Evolutionary conservation across 1,140 invertebrate genomes (phyloP), one percentile per base, ranked within the genome.

Genomic region (Macrosteles quadrilineatus): DNA sequence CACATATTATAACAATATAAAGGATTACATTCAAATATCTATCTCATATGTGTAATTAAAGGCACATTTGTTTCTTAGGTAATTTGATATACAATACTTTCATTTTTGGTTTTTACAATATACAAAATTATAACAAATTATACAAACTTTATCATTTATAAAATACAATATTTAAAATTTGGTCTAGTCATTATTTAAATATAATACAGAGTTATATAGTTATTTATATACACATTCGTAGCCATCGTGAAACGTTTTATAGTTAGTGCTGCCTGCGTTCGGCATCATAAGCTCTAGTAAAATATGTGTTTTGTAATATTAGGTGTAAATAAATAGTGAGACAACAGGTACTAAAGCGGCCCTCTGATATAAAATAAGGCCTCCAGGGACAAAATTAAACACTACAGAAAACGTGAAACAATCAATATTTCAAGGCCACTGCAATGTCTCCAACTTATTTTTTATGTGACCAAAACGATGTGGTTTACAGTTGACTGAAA

Each of bases 1-100:
- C 47, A 50, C 47, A 50, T 50, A 50, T 50, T 50, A 50, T 50
- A 50, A 50, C 47, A 50, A 50, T 50, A 50, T 50, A 50, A 50
- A 50, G 4, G 47, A 50, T 50, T 50, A 50, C 47, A 50, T 19
- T 50, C 3, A 21, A 50, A 21, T 50, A 19, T 50, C 47, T 50
- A 21, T 50, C 6, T 50, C 47, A 50, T 50, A 50, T 50, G 21
- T 50, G 47, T 50, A 50, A n/a, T 50, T 19, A 50, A 50, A 50
- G 47, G 47, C 47, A 50, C 47, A 50, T 19, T 50, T 50, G 47
- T 50, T 50, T n/a, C 47, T 9, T 50, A 50, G 47, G 47, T 50
- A 50, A 50, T 50, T 50, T 50, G 47, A 50, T 50, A 50, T 50
- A 50, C 47, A 50, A 50, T 21, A 50, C 21, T 50, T 50, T 50